Evolutionary conservation across 2,797 vertebrate species (phyloP).

Genomic region (Pangasius sanitwongsei): DNA sequence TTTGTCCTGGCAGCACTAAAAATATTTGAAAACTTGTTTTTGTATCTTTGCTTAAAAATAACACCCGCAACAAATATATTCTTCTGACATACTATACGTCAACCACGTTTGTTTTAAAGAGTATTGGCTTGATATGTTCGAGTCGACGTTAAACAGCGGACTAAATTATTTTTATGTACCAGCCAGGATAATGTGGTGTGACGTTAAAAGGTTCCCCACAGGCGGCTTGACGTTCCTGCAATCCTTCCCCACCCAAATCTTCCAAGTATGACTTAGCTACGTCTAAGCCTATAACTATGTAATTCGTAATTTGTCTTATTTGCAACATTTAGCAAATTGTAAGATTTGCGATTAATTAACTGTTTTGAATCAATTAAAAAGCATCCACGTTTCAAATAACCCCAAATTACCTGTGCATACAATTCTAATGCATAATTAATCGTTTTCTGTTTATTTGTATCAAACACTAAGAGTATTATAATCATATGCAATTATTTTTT

Average conservation of each 20-base stretch:
- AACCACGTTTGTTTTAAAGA: neutral
- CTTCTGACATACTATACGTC: neutral
- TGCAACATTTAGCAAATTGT: neutral
- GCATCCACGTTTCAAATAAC: neutral
- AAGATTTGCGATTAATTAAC: neutral
- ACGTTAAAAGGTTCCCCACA: conserved; percentile 69
- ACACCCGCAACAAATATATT: neutral
- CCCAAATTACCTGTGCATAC: neutral
- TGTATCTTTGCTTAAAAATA: neutral
- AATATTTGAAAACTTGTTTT: neutral
- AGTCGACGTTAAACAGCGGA: conserved; percentile 17
- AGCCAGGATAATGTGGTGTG: conserved; percentile 71
- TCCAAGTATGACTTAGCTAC: neutral
- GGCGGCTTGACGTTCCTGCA: conserved; percentile 59
- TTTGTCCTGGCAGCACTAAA: conserved; percentile 70
- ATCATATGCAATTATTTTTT: neutral
- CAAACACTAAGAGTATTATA: neutral
- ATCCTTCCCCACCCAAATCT: conserved; percentile 54
- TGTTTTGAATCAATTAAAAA: neutral
- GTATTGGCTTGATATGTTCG: neutral
- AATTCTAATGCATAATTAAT: neutral
- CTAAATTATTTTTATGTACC: conserved; percentile 58
- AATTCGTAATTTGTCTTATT: neutral
- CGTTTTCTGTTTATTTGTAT: neutral
- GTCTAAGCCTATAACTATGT: neutral